Conservation (phyloP, 2,888 invertebrate species). For the Meliscaeva auricollis region DNA sequence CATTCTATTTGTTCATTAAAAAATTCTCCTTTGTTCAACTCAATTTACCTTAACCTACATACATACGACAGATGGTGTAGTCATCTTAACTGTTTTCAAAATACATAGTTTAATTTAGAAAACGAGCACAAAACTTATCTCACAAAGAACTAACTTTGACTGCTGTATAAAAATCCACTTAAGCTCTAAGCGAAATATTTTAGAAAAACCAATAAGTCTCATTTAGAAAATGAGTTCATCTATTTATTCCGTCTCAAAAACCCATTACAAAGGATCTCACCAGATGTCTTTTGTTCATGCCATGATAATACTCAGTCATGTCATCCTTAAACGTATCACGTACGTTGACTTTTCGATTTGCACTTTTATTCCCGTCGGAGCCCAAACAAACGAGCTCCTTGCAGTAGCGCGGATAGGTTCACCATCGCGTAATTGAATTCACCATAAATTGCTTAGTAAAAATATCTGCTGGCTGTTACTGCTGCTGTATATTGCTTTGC, state of each 20-base stretch:
- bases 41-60: too few relatives aligned
- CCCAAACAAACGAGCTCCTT: slow-evolving; percentile 27
- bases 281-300: slow-evolving; percentile 19
- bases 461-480: slow-evolving; percentile 41
- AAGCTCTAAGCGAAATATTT: background rate
- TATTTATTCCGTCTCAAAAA: slow-evolving; percentile 3
- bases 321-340: slow-evolving; percentile 56
- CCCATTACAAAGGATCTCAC: slow-evolving; percentile 6
- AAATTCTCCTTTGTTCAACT: too few relatives aligned
- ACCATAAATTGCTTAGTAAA: slow-evolving; percentile 63
- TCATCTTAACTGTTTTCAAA: too few relatives aligned
- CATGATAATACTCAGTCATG: slow-evolving; percentile 18
- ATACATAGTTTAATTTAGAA: too few relatives aligned
- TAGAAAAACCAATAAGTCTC: background rate
- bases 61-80: too few relatives aligned
- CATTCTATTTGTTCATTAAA: too few relatives aligned
- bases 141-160: too few relatives aligned
- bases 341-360: slow-evolving; percentile 56
- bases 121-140: too few relatives aligned
- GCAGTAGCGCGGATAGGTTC: slow-evolving; percentile 8
- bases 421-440: slow-evolving; percentile 66
- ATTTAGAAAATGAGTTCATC: background rate
- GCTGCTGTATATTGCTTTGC: background rate
- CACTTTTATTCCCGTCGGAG: slow-evolving; percentile 16
- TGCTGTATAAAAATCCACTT: too few relatives aligned